Evolutionary conservation across 2,888 invertebrate genomes (phyloP), one percentile per base, ranked within the genome.

Genomic region (Agapetus fuscipes): DNA sequence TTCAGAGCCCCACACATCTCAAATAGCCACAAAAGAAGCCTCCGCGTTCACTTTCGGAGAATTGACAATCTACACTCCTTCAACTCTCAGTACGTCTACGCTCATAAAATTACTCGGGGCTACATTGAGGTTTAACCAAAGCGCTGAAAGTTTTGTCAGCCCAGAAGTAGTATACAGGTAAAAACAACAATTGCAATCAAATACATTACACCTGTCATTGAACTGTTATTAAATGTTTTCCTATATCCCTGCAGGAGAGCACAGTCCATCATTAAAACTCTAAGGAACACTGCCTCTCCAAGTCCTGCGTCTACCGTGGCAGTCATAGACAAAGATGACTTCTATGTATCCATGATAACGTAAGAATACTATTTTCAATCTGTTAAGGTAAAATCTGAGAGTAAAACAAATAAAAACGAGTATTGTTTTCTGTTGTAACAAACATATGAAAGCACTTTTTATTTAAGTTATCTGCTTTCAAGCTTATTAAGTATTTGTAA

Each of bases 261-360:
- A 35, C 30, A 15, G 45, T 50, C 47, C 43, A 49, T 32, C 42
- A 53, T 41, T 52, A 48, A 37, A 28, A 50, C 53, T 41, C 55
- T 64, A 63, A 61, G 47, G 51, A 54, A 41, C 7, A 16, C 32
- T 6, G 24, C 30, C 15, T 17, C 28, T 9, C 54, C 57, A 45
- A 66, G 65, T 46, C 64, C 60, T 38, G 69, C 74, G 37, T 71
- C 77, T 4, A 78, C 76, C 43, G 66, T 83, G 24, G 76, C 78
- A 28, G 76, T 73, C 33, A 71, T 78, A 45, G 83, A 83, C 60
- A 64, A 67, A 39, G 58, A 67, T 50, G 83, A 82, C 53, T 68
- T 74, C 29, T 83, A 83, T 61, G 73, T 78, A 29, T 76, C 81
- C 7, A 61, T 80, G 38, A 72, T 80, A 47, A 78, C 75, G 83